phyloP scores from a whole-genome alignment of 2,113 vertebrate genomes.

The Hemiprocne comata region DNA sequence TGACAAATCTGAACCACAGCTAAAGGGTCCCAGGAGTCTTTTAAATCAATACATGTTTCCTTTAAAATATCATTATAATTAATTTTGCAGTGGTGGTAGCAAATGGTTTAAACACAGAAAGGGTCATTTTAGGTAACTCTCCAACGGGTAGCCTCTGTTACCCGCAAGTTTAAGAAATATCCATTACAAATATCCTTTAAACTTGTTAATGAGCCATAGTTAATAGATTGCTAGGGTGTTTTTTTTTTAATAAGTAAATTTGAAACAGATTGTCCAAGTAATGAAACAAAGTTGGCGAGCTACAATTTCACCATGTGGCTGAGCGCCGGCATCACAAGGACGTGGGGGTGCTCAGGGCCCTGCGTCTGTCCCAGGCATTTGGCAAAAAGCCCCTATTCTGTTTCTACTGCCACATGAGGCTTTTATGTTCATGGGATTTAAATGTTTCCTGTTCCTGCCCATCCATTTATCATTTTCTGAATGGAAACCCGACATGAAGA shows the following conservation, averaged over 20 bases:
- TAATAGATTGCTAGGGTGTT: not conserved
- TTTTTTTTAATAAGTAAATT: constrained; percentile 43
- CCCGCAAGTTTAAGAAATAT: constrained; percentile 45
- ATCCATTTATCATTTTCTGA: constrained; percentile 41
- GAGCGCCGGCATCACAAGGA: constrained; percentile 9
- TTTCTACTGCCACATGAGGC: constrained; percentile 26
- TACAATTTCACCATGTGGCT: constrained; percentile 62
- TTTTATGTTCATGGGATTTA: constrained; percentile 17
- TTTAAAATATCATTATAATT: constrained; percentile 8
- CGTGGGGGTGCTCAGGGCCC: constrained; percentile 29
- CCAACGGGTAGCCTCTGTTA: constrained; percentile 6
- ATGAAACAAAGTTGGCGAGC: constrained; percentile 55
- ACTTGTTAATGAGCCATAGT: constrained; percentile 53
- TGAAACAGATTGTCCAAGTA: constrained; percentile 63
- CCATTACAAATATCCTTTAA: constrained; percentile 42
- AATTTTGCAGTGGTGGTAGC: not conserved
- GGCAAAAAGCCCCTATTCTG: constrained; percentile 43
- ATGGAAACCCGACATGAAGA: not conserved
- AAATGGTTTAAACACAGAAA: constrained; percentile 24
- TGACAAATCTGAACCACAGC: not conserved
- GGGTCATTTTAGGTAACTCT: constrained; percentile 59
- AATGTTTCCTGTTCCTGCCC: constrained; percentile 38
- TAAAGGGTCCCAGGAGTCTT: not conserved
- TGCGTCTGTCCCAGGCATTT: not conserved
- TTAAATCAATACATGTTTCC: not conserved